Evolutionary conservation across 2,888 invertebrate species (phyloP).

Genomic region (Ormyrus rosae): DNA sequence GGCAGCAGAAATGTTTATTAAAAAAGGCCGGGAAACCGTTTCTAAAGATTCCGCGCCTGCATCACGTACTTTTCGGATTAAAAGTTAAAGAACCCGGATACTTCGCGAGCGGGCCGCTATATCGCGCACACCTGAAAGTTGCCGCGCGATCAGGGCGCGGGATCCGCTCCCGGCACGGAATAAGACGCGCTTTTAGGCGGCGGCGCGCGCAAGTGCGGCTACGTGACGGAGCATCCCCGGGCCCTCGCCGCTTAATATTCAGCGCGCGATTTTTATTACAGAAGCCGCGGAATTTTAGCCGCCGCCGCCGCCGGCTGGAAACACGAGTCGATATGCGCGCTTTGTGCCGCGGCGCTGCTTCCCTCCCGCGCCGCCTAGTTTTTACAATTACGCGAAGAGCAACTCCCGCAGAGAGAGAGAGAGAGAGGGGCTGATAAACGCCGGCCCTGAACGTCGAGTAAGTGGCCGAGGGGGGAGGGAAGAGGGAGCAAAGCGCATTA

Average conservation of each 20-base stretch:
- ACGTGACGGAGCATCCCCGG: conserved; percentile 13
- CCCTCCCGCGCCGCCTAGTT: neutral
- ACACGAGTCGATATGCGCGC: conserved; percentile 1
- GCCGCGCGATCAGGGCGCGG: neutral
- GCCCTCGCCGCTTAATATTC: conserved; percentile 58
- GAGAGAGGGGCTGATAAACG: conserved; percentile 32
- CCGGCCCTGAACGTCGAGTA: neutral
- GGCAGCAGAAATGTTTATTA: too few species aligned
- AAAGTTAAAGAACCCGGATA: too few species aligned
- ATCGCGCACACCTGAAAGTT: too few species aligned
- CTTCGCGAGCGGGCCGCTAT: too few species aligned
- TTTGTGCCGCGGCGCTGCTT: neutral
- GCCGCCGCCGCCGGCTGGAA: neutral
- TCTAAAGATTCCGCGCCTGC: too few species aligned
- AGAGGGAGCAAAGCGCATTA: conserved; percentile 32
- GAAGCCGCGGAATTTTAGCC: conserved; percentile 56
- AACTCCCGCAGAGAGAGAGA: neutral
- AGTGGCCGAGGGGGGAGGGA: neutral
- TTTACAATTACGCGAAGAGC: too few species aligned
- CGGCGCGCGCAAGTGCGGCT: conserved; percentile 26
- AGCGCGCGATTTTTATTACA: conserved; percentile 62
- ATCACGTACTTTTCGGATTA: too few species aligned
- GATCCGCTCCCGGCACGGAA: conserved; percentile 4
- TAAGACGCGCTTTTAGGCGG: conserved; percentile 10
- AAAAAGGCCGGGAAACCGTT: too few species aligned